A percentile compares a stretch with the other conserved stretches of the same genome.
phyloP scores from a whole-genome alignment of 2,888 invertebrate species.

The Toxonevra muliebris region DNA sequence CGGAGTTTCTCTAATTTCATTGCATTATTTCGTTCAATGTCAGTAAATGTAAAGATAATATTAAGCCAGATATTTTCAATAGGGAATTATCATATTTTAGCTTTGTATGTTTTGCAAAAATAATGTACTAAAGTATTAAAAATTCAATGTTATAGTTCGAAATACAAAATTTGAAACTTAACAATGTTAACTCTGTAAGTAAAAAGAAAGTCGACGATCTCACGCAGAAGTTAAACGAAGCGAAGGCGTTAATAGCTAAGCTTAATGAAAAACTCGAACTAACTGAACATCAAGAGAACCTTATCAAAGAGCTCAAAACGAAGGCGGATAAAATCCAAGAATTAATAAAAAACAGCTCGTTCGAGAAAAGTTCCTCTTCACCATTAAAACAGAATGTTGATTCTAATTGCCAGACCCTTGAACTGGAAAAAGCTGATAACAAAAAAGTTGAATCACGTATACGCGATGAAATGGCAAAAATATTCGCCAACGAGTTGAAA shows the following conservation, averaged over 20 bases:
- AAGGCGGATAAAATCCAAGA: constrained; percentile 74
- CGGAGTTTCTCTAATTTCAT: too few relatives aligned
- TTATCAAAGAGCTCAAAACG: constrained; percentile 70
- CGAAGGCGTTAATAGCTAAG: constrained; percentile 54
- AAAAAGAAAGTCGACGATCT: constrained; percentile 55
- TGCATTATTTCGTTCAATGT: too few relatives aligned
- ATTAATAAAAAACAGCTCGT: constrained; percentile 67
- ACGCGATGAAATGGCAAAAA: constrained; percentile 74
- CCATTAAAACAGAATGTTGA: constrained; percentile 38
- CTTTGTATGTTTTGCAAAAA: neutral
- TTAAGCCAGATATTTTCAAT: neutral
- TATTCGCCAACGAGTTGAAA: constrained; percentile 72
- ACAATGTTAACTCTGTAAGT: constrained; percentile 52
- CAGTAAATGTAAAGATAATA: neutral
- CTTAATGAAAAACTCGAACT: constrained; percentile 61
- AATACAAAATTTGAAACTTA: constrained; percentile 58
- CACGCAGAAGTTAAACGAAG: constrained; percentile 55
- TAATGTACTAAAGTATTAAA: neutral
- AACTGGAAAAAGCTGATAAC: constrained; percentile 26
- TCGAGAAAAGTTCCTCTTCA: constrained; percentile 53
- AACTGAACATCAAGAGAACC: constrained; percentile 69
- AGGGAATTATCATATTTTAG: neutral
- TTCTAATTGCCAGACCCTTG: neutral
- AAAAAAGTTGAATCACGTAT: constrained; percentile 65
- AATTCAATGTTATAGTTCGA: constrained; percentile 53